These are phyloP conservation scores for Periophthalmus magnuspinnatus DNA, from an alignment of 2,797 vertebrate species.

Conservation along the genomic window DNA sequence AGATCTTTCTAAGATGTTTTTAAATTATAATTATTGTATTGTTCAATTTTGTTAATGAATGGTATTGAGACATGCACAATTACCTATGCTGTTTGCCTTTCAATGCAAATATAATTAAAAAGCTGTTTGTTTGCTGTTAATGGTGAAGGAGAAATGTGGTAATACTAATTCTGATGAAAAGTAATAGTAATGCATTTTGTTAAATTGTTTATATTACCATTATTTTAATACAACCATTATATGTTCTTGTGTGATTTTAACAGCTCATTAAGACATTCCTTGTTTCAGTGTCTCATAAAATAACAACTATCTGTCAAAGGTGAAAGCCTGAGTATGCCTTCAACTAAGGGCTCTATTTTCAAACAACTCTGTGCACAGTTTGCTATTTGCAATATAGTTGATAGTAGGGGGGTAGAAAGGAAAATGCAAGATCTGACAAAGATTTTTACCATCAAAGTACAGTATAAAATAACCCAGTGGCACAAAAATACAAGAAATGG, in stretches of 20 bases:
- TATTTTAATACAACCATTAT: no score
- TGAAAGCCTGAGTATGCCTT: background rate
- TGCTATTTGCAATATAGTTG: constrained; percentile 21
- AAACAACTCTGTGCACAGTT: background rate
- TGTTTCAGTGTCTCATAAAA: constrained; percentile 5
- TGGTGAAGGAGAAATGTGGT: no score
- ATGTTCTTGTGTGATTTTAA: background rate
- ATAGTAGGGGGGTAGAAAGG: background rate
- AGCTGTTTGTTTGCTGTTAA: no score
- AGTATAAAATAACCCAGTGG: background rate
- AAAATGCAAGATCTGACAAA: constrained; percentile 8
- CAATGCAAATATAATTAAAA: no score
- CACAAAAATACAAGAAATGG: background rate
- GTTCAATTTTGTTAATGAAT: no score
- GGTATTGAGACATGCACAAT: no score
- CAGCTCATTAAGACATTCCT: background rate
- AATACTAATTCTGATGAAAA: no score
- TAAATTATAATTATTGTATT: no score
- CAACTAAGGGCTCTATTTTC: constrained; percentile 24
- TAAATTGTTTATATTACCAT: no score
- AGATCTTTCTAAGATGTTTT: no score
- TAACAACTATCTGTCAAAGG: background rate
- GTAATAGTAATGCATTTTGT: no score
- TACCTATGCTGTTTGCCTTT: no score
- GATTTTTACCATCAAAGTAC: background rate